phyloP scores from a whole-genome alignment of 2,888 invertebrate genomes.

The Scaptodrosophila latifasciaeformis region DNA sequence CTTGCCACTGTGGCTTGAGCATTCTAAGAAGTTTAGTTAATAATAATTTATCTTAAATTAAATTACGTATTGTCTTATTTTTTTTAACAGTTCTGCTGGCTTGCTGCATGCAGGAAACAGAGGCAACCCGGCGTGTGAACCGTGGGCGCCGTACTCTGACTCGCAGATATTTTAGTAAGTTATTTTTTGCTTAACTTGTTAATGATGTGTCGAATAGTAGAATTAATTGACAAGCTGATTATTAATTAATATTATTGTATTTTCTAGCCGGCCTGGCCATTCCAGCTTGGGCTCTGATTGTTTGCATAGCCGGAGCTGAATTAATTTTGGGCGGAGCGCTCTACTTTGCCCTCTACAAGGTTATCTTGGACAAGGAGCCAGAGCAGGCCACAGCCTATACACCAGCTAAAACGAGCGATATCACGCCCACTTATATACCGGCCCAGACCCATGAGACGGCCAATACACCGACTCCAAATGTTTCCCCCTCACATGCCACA shows the following conservation, averaged over 20 bases:
- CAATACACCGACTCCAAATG: conserved; percentile 24
- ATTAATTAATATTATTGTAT: conserved; percentile 6
- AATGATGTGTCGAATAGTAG: background rate
- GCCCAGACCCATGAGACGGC: conserved; percentile 67
- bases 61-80: too few relatives aligned
- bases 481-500: conserved; percentile 52
- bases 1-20: too few relatives aligned
- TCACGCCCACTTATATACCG: conserved; percentile 67
- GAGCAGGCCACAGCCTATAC: conserved; percentile 71
- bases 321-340: conserved; percentile 82
- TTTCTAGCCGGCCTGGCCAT: conserved; percentile 80
- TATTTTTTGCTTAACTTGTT: background rate
- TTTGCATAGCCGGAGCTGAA: conserved; percentile 82
- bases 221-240: conserved; percentile 6
- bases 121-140: conserved; percentile 86
- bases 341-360: conserved; percentile 82
- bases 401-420: conserved; percentile 71
- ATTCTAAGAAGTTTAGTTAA: too few relatives aligned
- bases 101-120: conserved; percentile 82
- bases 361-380: conserved; percentile 77
- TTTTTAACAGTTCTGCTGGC: conserved; percentile 79
- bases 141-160: conserved; percentile 87
- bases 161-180: conserved; percentile 87
- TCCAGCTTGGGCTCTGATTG: conserved; percentile 86
- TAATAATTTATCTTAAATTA: too few relatives aligned